Evolutionary conservation across 2,797 vertebrate species (phyloP), one percentile per base, ranked within the genome.

Genomic region (Phaenicophaeus curvirostris): DNA sequence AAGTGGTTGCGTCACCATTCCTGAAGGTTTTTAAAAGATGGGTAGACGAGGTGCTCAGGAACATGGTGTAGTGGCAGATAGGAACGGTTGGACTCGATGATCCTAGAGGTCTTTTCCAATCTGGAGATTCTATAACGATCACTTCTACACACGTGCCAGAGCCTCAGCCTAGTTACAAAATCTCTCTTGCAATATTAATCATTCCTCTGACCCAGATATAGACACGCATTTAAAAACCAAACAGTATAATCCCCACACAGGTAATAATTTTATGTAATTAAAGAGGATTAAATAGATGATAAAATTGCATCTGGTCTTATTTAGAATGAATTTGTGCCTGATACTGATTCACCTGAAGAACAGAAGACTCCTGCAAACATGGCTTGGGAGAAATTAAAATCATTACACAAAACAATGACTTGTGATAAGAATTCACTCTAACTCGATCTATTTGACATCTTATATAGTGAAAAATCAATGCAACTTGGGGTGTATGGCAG

Each of bases 131-230:
- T 39, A 39, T 16, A 79, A 81, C 8, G 15, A n/a, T n/a, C 20
- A 48, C 74, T 61, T 12, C 48, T 85, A 46, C 39, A 8, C 20
- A 5, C 0, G 7, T 18, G 18, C 50, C 21, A 59, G 39, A 78
- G 66, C 61, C 66, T 30, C 58, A 82, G 77, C 6, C 39, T 19
- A 33, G 41, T 57, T 80, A 92, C 53, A 82, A 86, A 94, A 63
- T 20, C 77, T 53, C 59, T n/a, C 44, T 15, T 66, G 62, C 67
- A 81, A 53, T 67, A 84, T 51, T 62, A 90, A 87, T 72, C 75
- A 54, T 15, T 87, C 75, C 73, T 89, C 27, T 92, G 75, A 87
- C 90, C 90, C 84, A 92, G 63, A 90, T 83, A 50, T 6, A 46
- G 25, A 62, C 10, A 50, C 15, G 39, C 18, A 5, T 51, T 68